Evolutionary conservation across 1,140 invertebrate species (phyloP).

Genomic region (Hydropsyche tenuis): DNA sequence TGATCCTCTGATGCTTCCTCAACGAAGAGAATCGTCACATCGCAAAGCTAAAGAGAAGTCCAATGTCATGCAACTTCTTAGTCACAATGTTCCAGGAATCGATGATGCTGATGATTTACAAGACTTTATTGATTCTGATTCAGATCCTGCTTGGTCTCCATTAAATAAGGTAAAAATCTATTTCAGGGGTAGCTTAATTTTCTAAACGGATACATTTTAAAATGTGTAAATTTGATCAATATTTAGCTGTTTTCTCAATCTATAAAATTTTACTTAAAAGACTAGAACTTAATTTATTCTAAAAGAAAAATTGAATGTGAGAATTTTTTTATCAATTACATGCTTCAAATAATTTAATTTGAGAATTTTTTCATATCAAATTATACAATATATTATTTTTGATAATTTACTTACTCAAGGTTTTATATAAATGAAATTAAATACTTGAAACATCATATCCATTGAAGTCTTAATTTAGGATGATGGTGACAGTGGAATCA

Average conservation of each 20-base stretch:
- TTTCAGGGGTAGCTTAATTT: neutral
- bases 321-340: no score
- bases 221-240: no score
- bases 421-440: neutral
- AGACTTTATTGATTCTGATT: conserved; percentile 70
- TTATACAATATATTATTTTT: conserved; percentile 31
- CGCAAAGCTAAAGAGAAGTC: conserved; percentile 68
- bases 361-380: no score
- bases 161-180: conserved; percentile 59
- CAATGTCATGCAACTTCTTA: conserved; percentile 37
- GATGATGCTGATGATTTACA: conserved; percentile 54
- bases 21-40: conserved; percentile 68
- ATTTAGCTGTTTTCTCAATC: no score
- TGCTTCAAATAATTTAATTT: no score
- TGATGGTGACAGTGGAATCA: conserved; percentile 40
- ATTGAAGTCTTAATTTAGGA: conserved; percentile 50
- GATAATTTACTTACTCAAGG: conserved; percentile 1
- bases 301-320: no score
- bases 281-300: no score
- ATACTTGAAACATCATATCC: conserved; percentile 29
- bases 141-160: conserved; percentile 77
- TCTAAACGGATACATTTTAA: no score
- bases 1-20: conserved; percentile 62
- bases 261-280: no score
- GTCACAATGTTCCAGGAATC: conserved; percentile 37